A percentile compares a stretch with the other conserved stretches of the same genome.
These are phyloP conservation scores for Meta bourneti DNA, from an alignment of 2,888 invertebrate genomes.

Conservation along the genomic window DNA sequence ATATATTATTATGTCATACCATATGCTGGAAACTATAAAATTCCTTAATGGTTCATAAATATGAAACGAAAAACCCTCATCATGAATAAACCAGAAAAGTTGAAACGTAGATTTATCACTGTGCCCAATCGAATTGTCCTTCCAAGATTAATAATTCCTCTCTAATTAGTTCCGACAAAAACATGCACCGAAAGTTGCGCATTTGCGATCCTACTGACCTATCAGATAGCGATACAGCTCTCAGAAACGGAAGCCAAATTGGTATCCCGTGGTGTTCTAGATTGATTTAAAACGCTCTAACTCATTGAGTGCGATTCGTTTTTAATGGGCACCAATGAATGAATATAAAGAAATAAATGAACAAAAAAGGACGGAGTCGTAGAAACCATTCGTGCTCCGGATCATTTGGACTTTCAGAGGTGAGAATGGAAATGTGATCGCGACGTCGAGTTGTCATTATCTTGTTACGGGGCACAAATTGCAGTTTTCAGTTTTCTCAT, in stretches of 20 bases:
- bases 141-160: neutral
- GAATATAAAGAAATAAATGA: neutral
- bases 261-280: neutral
- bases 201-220: neutral
- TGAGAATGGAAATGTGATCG: slow-evolving; percentile 9
- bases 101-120: neutral
- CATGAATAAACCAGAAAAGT: neutral
- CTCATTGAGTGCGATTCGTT: slow-evolving; percentile 24
- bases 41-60: neutral
- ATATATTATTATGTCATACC: neutral
- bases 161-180: neutral
- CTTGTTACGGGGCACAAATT: slow-evolving; percentile 43
- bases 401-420: slow-evolving; percentile 8
- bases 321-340: slow-evolving; percentile 17
- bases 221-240: neutral
- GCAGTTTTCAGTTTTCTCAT: slow-evolving; percentile 10
- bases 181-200: neutral
- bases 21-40: neutral
- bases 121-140: neutral
- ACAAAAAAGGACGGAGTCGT: neutral
- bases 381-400: slow-evolving; percentile 2
- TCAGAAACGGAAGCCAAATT: slow-evolving; percentile 24
- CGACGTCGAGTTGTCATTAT: slow-evolving; percentile 28
- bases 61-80: neutral
- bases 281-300: slow-evolving; percentile 22